Conservation (phyloP, 2,888 invertebrate genomes). For the Clepsis dumicolana region DNA sequence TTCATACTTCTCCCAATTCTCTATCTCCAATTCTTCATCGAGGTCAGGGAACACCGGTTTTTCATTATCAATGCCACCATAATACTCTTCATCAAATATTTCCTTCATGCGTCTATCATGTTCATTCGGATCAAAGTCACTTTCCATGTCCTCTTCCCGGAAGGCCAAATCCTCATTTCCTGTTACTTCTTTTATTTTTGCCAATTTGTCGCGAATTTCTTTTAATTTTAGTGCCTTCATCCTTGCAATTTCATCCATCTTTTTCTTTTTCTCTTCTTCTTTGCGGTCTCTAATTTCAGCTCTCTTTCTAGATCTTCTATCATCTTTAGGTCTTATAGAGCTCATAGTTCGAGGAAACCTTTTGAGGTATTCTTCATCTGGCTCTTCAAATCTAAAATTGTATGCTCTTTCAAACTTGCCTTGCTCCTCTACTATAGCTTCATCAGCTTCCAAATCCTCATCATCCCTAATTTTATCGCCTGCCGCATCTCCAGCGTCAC, state of each 20-base stretch:
- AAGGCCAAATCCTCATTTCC: constrained; percentile 92
- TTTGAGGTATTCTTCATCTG: constrained; percentile 96
- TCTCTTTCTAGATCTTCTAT: constrained; percentile 92
- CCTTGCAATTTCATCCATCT: constrained; percentile 94
- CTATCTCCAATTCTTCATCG: constrained; percentile 90
- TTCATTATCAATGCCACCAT: constrained; percentile 89
- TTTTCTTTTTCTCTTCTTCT: constrained; percentile 91
- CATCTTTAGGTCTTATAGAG: constrained; percentile 93
- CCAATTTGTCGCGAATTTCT: constrained; percentile 96
- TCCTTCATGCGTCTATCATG: constrained; percentile 95
- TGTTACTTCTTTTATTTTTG: constrained; percentile 94
- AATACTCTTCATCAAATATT: constrained; percentile 95
- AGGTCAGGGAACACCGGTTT: constrained; percentile 95
- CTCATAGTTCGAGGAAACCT: constrained; percentile 96
- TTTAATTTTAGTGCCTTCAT: constrained; percentile 94
- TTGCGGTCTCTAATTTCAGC: constrained; percentile 91
- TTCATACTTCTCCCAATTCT: constrained; percentile 90
- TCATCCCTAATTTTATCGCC: constrained; percentile 70
- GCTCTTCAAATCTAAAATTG: constrained; percentile 98
- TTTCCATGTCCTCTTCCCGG: constrained; percentile 93
- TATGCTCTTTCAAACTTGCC: constrained; percentile 97
- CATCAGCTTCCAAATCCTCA: constrained; percentile 88
- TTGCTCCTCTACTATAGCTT: constrained; percentile 91
- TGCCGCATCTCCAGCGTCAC: constrained; percentile 83
- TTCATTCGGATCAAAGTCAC: constrained; percentile 95